phyloP scores from a whole-genome alignment of 2,888 invertebrate genomes.

The Andrena marginata region DNA sequence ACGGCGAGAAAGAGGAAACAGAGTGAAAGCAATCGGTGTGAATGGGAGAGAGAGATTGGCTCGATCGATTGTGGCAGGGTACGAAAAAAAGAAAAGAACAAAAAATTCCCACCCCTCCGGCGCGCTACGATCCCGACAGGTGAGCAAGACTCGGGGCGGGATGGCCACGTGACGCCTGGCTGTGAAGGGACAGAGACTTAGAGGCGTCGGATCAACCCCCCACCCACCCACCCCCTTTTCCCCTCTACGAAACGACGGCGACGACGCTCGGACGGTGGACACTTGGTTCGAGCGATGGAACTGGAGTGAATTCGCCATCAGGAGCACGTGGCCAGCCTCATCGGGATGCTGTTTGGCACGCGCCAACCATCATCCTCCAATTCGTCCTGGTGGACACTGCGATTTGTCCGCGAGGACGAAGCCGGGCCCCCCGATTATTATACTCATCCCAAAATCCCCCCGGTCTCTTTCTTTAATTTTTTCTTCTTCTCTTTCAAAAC shows the following conservation, averaged over 20 bases:
- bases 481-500: conserved; percentile 66
- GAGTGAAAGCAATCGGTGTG: conserved; percentile 61
- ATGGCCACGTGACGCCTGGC: conserved; percentile 59
- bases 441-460: conserved; percentile 50
- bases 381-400: conserved; percentile 79
- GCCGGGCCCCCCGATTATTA: conserved; percentile 33
- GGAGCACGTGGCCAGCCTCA: conserved; percentile 55
- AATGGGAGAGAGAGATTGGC: conserved; percentile 55
- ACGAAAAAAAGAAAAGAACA: conserved; percentile 29
- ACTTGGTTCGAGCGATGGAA: conserved; percentile 9
- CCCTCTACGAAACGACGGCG: neutral
- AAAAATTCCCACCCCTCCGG: conserved; percentile 53
- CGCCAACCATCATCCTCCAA: conserved; percentile 57
- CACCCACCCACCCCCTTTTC: too few relatives aligned
- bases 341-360: conserved; percentile 43
- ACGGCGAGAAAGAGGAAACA: conserved; percentile 57
- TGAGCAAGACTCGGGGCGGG: conserved; percentile 59
- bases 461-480: conserved; percentile 50
- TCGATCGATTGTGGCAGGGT: conserved; percentile 61
- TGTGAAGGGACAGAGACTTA: conserved; percentile 34
- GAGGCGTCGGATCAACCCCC: neutral
- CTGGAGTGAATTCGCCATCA: conserved; percentile 24
- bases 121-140: conserved; percentile 68
- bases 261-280: neutral
- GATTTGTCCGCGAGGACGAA: conserved; percentile 79